Conservation (phyloP, 2,797 vertebrate species). For the Gymnocypris eckloni region DNA sequence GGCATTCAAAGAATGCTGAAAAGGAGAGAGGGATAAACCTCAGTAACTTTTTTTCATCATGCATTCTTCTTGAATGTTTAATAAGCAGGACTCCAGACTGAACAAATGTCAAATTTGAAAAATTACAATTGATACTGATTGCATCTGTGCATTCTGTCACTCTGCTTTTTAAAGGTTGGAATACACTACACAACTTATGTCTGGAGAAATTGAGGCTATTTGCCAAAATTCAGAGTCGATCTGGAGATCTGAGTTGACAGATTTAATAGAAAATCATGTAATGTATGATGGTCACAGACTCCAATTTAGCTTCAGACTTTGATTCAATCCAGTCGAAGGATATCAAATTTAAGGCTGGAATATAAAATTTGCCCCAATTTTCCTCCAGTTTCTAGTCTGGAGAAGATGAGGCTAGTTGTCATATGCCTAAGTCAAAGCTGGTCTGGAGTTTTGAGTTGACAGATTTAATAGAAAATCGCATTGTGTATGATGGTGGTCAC, state of each 20-base stretch:
- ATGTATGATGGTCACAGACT: background rate
- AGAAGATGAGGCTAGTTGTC: too few relatives aligned
- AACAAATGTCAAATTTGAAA: background rate
- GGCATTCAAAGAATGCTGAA: constrained; percentile 13
- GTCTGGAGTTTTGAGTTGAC: too few relatives aligned
- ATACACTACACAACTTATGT: background rate
- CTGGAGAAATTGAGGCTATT: background rate
- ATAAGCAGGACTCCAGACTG: background rate
- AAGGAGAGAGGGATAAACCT: background rate
- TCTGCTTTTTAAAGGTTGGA: background rate
- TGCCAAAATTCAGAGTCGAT: background rate
- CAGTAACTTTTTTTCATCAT: background rate
- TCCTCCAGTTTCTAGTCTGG: too few relatives aligned
- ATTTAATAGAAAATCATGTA: background rate
- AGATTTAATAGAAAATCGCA: too few relatives aligned
- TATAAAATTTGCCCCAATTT: too few relatives aligned
- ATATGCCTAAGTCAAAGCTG: too few relatives aligned
- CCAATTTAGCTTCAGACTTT: background rate
- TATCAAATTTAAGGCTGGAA: background rate
- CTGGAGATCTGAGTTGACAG: background rate
- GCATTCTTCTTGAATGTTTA: background rate
- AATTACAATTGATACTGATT: background rate
- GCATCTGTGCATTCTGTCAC: background rate
- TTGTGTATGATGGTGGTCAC: too few relatives aligned
- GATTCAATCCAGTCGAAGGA: background rate